phyloP scores from a whole-genome alignment of 2,113 vertebrate species.

The Antechinus stuartii region DNA sequence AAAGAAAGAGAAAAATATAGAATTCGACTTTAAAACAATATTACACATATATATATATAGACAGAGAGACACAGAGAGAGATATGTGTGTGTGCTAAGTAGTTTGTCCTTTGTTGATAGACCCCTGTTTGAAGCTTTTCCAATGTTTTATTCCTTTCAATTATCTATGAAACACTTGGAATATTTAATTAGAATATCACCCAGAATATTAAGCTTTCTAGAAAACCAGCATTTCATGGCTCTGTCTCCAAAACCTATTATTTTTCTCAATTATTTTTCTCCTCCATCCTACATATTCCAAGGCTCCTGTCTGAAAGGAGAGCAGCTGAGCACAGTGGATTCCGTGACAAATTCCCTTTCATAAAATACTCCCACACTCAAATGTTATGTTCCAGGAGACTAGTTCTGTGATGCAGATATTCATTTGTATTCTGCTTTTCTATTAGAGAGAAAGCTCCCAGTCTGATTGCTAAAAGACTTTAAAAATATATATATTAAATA shows the following conservation, averaged over 20 bases:
- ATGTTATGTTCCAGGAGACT: neutral
- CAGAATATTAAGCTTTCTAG: neutral
- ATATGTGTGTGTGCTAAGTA: neutral
- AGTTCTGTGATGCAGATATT: neutral
- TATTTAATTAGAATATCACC: constrained; percentile 36
- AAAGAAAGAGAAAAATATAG: too few species aligned
- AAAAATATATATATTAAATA: neutral
- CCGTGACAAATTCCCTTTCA: neutral
- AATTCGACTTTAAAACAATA: too few species aligned
- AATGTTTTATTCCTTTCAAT: constrained; percentile 7
- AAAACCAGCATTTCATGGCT: constrained; percentile 1
- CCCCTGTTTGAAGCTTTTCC: neutral
- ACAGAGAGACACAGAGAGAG: too few species aligned
- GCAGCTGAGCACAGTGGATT: neutral
- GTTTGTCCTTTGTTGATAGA: constrained; percentile 21
- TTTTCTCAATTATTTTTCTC: constrained; percentile 54
- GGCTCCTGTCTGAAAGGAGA: neutral
- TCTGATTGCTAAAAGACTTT: neutral
- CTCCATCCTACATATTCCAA: constrained; percentile 14
- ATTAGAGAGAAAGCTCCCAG: neutral
- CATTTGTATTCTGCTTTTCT: neutral
- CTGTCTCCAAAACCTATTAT: constrained; percentile 36
- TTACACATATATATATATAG: too few species aligned
- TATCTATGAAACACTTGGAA: constrained; percentile 34
- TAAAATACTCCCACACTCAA: neutral